Percentiles rank a stretch among this genome's conserved stretches.
These are phyloP conservation scores for Eumerus sabulonum DNA, from an alignment of 2,888 invertebrate genomes.

Conservation along the genomic window DNA sequence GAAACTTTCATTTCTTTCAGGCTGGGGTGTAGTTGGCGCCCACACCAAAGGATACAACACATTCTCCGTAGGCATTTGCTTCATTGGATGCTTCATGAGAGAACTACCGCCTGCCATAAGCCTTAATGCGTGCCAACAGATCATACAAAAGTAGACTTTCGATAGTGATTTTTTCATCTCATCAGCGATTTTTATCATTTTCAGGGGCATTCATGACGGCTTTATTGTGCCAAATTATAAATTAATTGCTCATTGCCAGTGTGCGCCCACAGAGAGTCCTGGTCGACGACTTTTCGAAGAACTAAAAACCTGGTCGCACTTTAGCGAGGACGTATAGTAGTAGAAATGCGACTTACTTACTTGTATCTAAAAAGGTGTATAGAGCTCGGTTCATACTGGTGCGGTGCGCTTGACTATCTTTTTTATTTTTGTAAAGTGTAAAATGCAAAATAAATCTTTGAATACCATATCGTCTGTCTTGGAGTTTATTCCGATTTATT, in stretches of 20 bases:
- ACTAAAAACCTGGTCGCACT: slow-evolving; percentile 81
- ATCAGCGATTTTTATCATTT: slow-evolving; percentile 9
- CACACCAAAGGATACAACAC: slow-evolving; percentile 81
- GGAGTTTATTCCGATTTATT: slow-evolving; percentile 12
- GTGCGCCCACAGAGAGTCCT: slow-evolving; percentile 80
- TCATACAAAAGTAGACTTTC: slow-evolving; percentile 78
- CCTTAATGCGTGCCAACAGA: slow-evolving; percentile 78
- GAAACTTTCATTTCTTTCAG: no score
- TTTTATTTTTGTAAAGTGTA: no score
- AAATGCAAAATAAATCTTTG: no score
- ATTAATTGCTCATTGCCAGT: slow-evolving; percentile 81
- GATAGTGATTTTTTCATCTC: background rate
- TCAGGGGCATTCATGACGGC: slow-evolving; percentile 79
- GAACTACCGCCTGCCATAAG: slow-evolving; percentile 78
- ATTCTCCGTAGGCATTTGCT: slow-evolving; percentile 80
- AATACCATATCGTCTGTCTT: no score
- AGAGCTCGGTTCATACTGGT: no score
- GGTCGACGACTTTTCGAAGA: slow-evolving; percentile 80
- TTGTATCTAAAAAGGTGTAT: no score
- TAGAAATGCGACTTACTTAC: no score
- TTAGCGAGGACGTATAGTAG: slow-evolving; percentile 44
- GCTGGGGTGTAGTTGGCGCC: slow-evolving; percentile 81
- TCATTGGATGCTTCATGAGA: slow-evolving; percentile 80
- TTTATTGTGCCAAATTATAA: slow-evolving; percentile 79
- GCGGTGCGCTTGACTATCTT: no score